Evolutionary conservation across 2,888 invertebrate species (phyloP), one percentile per base, ranked within the genome.

Genomic region (Dioctria linearis): DNA sequence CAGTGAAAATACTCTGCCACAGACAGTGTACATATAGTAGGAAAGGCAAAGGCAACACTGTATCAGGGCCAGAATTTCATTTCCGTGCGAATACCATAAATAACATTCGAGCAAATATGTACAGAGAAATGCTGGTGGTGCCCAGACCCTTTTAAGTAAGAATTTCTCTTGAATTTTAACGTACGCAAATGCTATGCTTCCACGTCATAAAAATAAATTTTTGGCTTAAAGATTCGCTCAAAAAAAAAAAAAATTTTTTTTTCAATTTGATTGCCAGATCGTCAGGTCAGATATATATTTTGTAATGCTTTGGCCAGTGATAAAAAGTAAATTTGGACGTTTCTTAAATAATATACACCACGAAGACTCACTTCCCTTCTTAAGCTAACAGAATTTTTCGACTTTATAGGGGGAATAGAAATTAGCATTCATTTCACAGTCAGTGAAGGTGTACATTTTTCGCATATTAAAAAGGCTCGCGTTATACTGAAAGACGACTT

Each of bases 71-170:
- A 65, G 67, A 46, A 71, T 71, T 71, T 54, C 71, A 71, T 71
- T 71, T 71, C 71, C 71, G 71, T 54, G 42, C 40, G 37, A 71
- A 51, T 25, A 54, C 40, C 54, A 71, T 71, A 71, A 71, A 71
- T 71, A 71, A 71, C 71, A 39, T 71, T 54, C 9, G 54, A 71
- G 71, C 71, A 54, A 54, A 71, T 71, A 25, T 51, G 46, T 54
- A 37, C 25, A 51, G 71, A 13, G 8, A 5, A n/a, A 39, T 39
- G 46, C 11, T 25, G 9, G 40, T 54, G 6, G 40, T 54, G 6
- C 54, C 49, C 9, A 46, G 9, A 46, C 6, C 6, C 49, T 46
- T 46, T 46, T 6, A 46, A 46, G 9, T 46, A 25, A 25, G 25
- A 25, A 46, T 46, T 46, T 46, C 49, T 9, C 9, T 46, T 46